Evolutionary conservation across 2,113 vertebrate genomes (phyloP).

Genomic region (Donacobius atricapilla): DNA sequence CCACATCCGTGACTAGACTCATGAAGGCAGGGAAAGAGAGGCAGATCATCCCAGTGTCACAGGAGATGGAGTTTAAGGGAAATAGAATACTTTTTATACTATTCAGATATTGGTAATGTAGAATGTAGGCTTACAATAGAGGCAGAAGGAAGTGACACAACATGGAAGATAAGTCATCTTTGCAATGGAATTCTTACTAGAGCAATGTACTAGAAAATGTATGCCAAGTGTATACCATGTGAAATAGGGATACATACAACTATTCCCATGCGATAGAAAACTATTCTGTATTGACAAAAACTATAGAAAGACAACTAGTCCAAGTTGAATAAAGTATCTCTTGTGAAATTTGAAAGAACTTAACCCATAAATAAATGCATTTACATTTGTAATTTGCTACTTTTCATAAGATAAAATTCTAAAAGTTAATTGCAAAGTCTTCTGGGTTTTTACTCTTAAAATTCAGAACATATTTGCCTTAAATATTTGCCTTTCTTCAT

Average conservation of each 20-base stretch:
- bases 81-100: background rate
- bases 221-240: background rate
- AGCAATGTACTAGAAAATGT: background rate
- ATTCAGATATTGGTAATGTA: background rate
- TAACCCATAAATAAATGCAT: background rate
- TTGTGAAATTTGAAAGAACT: background rate
- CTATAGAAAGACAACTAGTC: background rate
- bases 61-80: background rate
- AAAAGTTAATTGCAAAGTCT: background rate
- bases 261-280: background rate
- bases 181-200: background rate
- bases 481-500: background rate
- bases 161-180: background rate
- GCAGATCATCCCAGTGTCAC: background rate
- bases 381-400: background rate
- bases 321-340: background rate
- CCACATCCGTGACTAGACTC: background rate
- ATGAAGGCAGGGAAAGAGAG: background rate
- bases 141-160: background rate
- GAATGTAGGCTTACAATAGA: background rate
- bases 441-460: background rate
- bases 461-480: background rate
- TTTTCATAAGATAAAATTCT: background rate
- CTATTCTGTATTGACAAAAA: background rate
- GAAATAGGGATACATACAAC: background rate